Evolutionary conservation across 2,888 invertebrate genomes (phyloP).

Genomic region (Griposia aprilina): DNA sequence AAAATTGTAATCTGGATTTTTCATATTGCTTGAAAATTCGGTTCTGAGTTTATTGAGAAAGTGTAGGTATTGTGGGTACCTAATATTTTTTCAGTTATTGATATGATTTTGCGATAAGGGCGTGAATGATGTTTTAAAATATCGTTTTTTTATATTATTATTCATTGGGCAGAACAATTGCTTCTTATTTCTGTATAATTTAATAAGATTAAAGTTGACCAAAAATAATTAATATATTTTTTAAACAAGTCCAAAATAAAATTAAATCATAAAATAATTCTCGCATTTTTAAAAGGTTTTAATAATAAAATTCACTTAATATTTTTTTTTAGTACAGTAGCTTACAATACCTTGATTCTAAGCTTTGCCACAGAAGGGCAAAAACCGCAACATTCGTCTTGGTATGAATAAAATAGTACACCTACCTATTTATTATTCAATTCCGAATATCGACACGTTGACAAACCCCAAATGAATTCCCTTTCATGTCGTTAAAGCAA

Average conservation of each 20-base stretch:
- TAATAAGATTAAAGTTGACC: too few species aligned
- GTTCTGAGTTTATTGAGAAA: background rate
- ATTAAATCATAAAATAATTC: background rate
- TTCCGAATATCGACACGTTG: slow-evolving; percentile 73
- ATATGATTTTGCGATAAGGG: background rate
- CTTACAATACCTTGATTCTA: background rate
- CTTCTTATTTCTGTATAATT: background rate
- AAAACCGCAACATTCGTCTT: slow-evolving; percentile 24
- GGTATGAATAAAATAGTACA: slow-evolving; percentile 60
- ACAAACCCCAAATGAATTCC: slow-evolving; percentile 80
- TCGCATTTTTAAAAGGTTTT: background rate
- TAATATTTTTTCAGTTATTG: background rate
- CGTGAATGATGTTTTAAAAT: background rate
- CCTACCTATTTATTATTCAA: slow-evolving; percentile 67
- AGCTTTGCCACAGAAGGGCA: background rate
- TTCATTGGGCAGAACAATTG: background rate
- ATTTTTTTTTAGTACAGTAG: background rate
- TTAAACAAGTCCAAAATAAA: too few species aligned
- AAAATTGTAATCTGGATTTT: slow-evolving; percentile 31
- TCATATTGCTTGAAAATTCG: slow-evolving; percentile 8
- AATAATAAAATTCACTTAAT: background rate
- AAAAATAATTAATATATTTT: background rate
- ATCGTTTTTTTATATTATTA: background rate
- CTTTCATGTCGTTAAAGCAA: slow-evolving; percentile 82
- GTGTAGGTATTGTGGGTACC: background rate